Percentiles rank a stretch among this genome's conserved stretches.
Conservation (phyloP, 2,797 vertebrate species). For the Sphenodon punctatus region DNA sequence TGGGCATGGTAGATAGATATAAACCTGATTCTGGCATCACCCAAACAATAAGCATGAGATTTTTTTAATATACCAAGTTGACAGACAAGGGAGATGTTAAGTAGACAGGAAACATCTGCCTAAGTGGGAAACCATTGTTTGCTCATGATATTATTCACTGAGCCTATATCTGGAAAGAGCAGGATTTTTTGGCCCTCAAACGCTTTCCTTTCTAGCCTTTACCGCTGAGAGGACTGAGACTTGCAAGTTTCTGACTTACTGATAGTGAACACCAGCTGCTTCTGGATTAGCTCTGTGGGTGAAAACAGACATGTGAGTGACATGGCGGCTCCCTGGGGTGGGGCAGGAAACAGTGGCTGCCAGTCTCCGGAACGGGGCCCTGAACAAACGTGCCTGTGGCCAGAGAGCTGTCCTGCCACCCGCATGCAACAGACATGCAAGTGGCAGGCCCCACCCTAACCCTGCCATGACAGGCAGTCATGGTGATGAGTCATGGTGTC, state of each 20-base stretch:
- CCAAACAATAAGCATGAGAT: constrained; percentile 59
- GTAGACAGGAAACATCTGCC: constrained; percentile 69
- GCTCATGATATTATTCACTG: constrained; percentile 68
- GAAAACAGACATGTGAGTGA: too few relatives aligned
- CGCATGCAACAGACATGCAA: too few relatives aligned
- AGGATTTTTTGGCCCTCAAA: constrained; percentile 60
- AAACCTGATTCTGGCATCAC: too few relatives aligned
- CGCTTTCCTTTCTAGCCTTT: constrained; percentile 64
- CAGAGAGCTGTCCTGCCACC: too few relatives aligned
- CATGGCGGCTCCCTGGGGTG: too few relatives aligned
- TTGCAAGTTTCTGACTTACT: constrained; percentile 56
- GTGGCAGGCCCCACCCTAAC: too few relatives aligned
- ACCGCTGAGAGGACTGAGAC: constrained; percentile 54
- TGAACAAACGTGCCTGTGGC: too few relatives aligned
- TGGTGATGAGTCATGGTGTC: too few relatives aligned
- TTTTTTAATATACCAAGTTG: constrained; percentile 44
- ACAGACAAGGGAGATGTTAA: constrained; percentile 53
- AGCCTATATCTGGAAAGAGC: constrained; percentile 69
- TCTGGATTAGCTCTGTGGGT: constrained; percentile 13
- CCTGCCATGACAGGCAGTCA: too few relatives aligned
- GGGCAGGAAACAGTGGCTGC: too few relatives aligned
- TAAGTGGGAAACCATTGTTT: constrained; percentile 69
- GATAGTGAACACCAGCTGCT: constrained; percentile 33
- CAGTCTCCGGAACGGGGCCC: too few relatives aligned
- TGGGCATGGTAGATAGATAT: constrained; percentile 51